These are phyloP conservation scores for Deilephila porcellus DNA, from an alignment of 2,888 invertebrate species.

Conservation along the genomic window DNA sequence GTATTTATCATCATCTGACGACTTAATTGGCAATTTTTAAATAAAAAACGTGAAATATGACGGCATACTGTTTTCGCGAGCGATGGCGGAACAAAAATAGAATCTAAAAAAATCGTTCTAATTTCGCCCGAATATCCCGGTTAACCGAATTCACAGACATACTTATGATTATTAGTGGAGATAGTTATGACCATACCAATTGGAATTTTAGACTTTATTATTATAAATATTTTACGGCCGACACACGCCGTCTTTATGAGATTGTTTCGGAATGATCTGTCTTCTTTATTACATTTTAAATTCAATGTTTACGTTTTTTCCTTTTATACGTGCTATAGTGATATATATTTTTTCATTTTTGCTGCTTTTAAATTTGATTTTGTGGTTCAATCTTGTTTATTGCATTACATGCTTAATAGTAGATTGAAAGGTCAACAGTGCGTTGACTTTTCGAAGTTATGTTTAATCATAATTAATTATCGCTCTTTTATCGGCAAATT, in stretches of 20 bases:
- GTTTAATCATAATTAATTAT: too few relatives aligned
- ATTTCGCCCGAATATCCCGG: conserved; percentile 51
- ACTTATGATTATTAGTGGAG: conserved; percentile 44
- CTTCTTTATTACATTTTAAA: conserved; percentile 26
- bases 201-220: conserved; percentile 38
- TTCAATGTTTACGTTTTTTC: conserved; percentile 13
- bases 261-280: conserved; percentile 18
- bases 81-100: conserved; percentile 42
- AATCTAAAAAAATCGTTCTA: conserved; percentile 48
- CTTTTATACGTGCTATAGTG: not conserved
- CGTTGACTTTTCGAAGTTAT: too few relatives aligned
- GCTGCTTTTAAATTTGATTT: not conserved
- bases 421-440: too few relatives aligned
- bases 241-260: conserved; percentile 28
- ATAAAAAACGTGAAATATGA: conserved; percentile 13
- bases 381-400: not conserved
- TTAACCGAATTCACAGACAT: conserved; percentile 43
- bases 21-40: conserved; percentile 17
- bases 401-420: too few relatives aligned
- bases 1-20: conserved; percentile 11
- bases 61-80: conserved; percentile 6
- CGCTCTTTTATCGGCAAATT: too few relatives aligned
- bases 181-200: conserved; percentile 43
- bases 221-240: conserved; percentile 39
- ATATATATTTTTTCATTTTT: not conserved